Evolutionary conservation across 2,888 invertebrate species (phyloP).

Genomic region (Aphrophora alni): DNA sequence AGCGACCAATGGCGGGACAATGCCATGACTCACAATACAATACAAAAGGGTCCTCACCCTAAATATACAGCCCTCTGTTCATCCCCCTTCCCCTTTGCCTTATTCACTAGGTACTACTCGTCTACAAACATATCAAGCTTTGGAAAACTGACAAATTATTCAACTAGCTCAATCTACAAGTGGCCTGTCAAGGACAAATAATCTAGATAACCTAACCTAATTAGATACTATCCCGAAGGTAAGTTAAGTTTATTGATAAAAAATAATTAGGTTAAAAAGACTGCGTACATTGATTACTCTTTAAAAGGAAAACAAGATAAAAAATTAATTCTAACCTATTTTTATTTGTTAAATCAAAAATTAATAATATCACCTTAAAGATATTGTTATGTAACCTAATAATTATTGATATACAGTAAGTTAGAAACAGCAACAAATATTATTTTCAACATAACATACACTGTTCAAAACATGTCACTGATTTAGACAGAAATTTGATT

Average conservation of each 20-base stretch:
- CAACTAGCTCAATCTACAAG: background rate
- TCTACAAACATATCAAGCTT: background rate
- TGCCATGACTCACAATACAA: background rate
- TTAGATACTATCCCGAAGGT: background rate
- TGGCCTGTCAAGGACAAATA: background rate
- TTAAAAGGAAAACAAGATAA: too few relatives aligned
- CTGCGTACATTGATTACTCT: too few relatives aligned
- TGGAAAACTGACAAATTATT: background rate
- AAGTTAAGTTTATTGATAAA: background rate
- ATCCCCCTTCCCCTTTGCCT: background rate
- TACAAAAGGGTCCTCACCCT: background rate
- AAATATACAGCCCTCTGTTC: background rate
- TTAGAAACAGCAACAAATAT: too few relatives aligned
- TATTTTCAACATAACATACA: too few relatives aligned
- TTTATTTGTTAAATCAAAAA: too few relatives aligned
- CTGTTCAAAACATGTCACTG: too few relatives aligned
- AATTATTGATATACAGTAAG: too few relatives aligned
- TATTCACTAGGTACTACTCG: background rate
- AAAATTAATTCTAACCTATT: too few relatives aligned
- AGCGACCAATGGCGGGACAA: slow-evolving; percentile 2
- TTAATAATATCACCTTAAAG: too few relatives aligned
- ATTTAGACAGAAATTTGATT: too few relatives aligned
- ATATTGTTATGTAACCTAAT: too few relatives aligned
- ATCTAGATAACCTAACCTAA: background rate
- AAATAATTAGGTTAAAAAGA: background rate